Base-by-base conservation (phyloP, 2,113 vertebrate genomes). In the Diadophis punctatus region DNA sequence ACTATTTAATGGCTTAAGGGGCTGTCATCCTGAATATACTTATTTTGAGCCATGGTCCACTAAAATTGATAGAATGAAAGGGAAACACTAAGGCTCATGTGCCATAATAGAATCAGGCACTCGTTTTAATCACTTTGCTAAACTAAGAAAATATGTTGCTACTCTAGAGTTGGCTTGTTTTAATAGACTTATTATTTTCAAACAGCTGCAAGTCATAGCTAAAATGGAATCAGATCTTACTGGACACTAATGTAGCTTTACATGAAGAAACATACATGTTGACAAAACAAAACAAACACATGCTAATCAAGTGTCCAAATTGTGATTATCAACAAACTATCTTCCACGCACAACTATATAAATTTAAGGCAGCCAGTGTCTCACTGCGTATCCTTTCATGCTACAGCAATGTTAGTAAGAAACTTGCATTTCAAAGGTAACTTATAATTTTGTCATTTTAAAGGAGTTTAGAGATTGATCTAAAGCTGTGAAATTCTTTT, bases 401-500 rank as follows among this genome's bases (percentile, higher is more conserved):
- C 91, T 92, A 51, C 58, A 93, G 89, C 91, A 92, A 90, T 68
- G 90, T 88, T 90, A 90, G 27, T 0, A 20, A 9, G 68, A 90
- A 90, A 88, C 60, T 3, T 25, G 88, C 88, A 84, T 34, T 74
- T 91, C 46, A 49, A 60, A 30, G 43, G 90, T 60, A 85, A 92
- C 25, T 91, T 88, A 94, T 4, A 52, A 1, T 56, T 68, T 86
- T 0, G 12, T 4, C 0, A 6, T 52, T 46, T 87, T 56, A 53
- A 84, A 88, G 22, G 90, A 93, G 85, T 27, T 93, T 7, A 51
- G 27, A 56, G 89, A 20, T 23, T 34, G 8, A 60, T 48, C 68
- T 94, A 90, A 63, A 90, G 46, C 90, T 90, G 34, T 51, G 88
- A 92, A 92, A 56, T 93, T 25, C 25, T 52, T 85, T 89, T 25